Evolutionary conservation across 2,113 vertebrate species (phyloP).

Genomic region (Cyanocitta stelleri): DNA sequence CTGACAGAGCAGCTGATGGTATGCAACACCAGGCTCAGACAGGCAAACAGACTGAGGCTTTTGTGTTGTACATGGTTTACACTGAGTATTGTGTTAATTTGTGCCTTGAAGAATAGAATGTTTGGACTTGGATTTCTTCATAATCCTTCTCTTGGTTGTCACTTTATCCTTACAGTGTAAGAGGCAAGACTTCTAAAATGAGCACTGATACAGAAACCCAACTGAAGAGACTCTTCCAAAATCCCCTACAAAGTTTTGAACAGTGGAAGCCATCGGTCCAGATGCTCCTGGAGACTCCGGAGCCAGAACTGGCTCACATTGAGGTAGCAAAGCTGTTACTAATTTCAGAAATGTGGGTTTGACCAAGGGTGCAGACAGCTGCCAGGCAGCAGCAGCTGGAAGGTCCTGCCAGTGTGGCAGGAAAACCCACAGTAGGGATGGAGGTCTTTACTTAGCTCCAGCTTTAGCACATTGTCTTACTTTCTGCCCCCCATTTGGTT

Average conservation of each 20-base stretch:
- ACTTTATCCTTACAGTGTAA: constrained; percentile 73
- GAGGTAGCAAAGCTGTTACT: constrained; percentile 72
- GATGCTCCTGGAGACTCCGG: constrained; percentile 76
- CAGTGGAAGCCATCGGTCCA: constrained; percentile 78
- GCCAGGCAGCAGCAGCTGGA: background rate
- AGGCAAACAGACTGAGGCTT: background rate
- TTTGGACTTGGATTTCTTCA: background rate
- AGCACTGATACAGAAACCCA: constrained; percentile 66
- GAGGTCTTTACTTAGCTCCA: background rate
- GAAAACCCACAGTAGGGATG: background rate
- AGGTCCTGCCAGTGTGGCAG: background rate
- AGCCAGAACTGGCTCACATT: constrained; percentile 77
- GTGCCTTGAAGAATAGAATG: background rate
- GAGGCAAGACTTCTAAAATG: constrained; percentile 72
- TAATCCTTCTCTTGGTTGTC: background rate
- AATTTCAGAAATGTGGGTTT: background rate
- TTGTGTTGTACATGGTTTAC: background rate
- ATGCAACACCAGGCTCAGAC: background rate
- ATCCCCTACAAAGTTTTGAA: constrained; percentile 75
- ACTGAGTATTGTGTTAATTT: background rate
- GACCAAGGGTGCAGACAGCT: background rate
- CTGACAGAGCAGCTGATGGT: constrained; percentile 27
- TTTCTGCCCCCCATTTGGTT: background rate
- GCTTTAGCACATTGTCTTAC: background rate
- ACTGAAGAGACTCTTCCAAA: constrained; percentile 77